Conservation (phyloP, 1,140 invertebrate genomes). For the Coptotermes formosanus region DNA sequence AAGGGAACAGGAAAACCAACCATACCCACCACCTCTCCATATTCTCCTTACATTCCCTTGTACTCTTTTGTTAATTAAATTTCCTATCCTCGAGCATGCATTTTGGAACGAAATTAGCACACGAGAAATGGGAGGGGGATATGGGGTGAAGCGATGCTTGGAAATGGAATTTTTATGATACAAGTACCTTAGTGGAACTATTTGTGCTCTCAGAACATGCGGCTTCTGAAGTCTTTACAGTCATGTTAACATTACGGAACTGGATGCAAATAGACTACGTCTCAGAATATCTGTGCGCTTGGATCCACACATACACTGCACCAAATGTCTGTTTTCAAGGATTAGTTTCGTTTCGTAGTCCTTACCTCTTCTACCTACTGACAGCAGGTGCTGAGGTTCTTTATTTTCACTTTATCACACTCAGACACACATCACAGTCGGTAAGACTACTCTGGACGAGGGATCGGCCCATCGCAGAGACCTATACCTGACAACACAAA, state of each 20-base stretch:
- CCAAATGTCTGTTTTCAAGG: too few species aligned
- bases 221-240: not conserved
- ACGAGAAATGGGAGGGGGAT: not conserved
- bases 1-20: not conserved
- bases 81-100: not conserved
- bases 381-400: too few species aligned
- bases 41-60: not conserved
- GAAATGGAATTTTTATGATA: constrained; percentile 18
- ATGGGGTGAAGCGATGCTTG: not conserved
- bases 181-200: not conserved
- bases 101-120: constrained; percentile 11
- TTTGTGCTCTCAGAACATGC: not conserved
- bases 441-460: too few species aligned
- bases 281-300: too few species aligned
- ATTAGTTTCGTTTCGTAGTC: too few species aligned
- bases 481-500: too few species aligned
- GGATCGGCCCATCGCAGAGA: too few species aligned
- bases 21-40: not conserved
- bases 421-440: too few species aligned
- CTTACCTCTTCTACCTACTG: too few species aligned
- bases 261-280: too few species aligned
- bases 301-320: too few species aligned
- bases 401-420: too few species aligned
- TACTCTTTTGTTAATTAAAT: constrained; percentile 8
- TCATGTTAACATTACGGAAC: not conserved